Evolutionary conservation across 2,888 invertebrate species (phyloP).

Genomic region (Sminthurides aquaticus): DNA sequence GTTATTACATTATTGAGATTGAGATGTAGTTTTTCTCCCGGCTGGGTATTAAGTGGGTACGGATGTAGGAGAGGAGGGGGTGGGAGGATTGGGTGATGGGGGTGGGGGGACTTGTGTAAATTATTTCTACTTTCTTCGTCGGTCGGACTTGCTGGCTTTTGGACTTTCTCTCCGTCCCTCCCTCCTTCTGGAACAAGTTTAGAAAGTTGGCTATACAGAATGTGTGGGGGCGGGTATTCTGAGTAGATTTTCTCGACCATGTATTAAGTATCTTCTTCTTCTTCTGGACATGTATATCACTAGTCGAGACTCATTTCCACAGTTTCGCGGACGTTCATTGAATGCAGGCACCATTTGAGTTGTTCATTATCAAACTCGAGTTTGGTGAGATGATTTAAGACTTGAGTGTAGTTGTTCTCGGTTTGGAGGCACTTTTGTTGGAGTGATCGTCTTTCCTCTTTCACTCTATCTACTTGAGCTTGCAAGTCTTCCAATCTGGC

Average conservation of each 20-base stretch:
- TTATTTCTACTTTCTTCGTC: no score
- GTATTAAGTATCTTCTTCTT: no score
- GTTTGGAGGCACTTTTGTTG: constrained; percentile 27
- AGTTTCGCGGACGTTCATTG: constrained; percentile 2
- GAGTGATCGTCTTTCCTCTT: constrained; percentile 33
- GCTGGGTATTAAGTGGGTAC: no score
- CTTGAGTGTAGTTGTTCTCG: constrained; percentile 26
- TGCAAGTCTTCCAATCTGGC: constrained; percentile 40
- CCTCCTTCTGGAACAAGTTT: not conserved
- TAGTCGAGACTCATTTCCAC: not conserved
- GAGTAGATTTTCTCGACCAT: no score
- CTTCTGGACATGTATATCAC: not conserved
- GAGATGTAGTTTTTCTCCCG: no score
- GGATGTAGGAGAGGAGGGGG: no score
- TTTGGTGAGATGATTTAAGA: constrained; percentile 30
- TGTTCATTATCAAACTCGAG: constrained; percentile 36
- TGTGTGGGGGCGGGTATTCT: not conserved
- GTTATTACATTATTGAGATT: no score
- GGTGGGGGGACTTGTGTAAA: no score
- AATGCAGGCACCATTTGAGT: constrained; percentile 33
- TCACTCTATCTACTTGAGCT: constrained; percentile 37
- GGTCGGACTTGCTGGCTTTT: no score
- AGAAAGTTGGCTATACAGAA: not conserved
- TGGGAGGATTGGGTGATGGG: no score
- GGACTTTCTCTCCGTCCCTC: not conserved